phyloP scores from a whole-genome alignment of 2,797 vertebrate species.

The Micropoecilia bifurca region DNA sequence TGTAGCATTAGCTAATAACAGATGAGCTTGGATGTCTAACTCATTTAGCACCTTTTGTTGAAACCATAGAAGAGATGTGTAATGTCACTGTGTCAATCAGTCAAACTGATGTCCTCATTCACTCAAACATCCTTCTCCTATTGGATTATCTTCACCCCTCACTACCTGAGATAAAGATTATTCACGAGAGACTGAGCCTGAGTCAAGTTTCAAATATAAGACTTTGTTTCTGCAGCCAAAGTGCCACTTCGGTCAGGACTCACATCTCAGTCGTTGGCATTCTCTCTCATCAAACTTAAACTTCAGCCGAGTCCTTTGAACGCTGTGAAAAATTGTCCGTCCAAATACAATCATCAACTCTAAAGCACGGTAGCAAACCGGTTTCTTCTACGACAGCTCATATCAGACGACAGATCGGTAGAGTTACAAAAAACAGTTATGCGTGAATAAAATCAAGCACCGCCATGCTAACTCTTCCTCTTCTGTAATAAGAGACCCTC shows the following conservation, averaged over 20 bases:
- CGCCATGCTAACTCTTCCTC: conserved; percentile 5
- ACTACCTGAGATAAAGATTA: too few relatives aligned
- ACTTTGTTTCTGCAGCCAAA: background rate
- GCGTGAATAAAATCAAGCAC: background rate
- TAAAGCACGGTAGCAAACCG: background rate
- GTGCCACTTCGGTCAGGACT: background rate
- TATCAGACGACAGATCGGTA: background rate
- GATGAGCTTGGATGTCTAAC: background rate
- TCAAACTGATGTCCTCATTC: background rate
- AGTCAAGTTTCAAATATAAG: background rate
- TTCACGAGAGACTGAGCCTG: background rate
- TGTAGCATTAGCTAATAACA: background rate
- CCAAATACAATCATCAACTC: background rate
- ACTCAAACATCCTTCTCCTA: background rate
- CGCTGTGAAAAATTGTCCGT: background rate
- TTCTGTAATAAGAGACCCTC: conserved; percentile 33
- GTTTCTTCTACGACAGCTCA: conserved; percentile 1
- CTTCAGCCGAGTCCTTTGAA: background rate
- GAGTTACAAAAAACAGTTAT: background rate
- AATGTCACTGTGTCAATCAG: background rate
- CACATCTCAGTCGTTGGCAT: background rate
- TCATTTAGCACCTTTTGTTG: background rate
- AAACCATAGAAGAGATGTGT: background rate
- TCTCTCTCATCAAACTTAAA: background rate
- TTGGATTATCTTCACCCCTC: background rate